Evolutionary conservation across 2,797 vertebrate species (phyloP).

Genomic region (Centropyge bicolor): DNA sequence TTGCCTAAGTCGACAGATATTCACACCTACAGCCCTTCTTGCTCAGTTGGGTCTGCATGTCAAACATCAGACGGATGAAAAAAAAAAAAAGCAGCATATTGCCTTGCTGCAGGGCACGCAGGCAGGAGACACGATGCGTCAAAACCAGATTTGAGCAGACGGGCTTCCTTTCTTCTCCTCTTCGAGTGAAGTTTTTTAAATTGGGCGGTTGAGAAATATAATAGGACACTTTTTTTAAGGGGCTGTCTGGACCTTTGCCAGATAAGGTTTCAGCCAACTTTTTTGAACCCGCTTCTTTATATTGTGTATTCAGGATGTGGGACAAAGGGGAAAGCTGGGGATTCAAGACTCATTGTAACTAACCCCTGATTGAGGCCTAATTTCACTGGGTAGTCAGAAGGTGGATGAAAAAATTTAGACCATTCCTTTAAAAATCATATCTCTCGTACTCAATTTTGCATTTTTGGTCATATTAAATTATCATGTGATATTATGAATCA

Average conservation of each 20-base stretch:
- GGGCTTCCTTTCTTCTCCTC: slow-evolving; percentile 55
- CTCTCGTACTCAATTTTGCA: neutral
- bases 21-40: slow-evolving; percentile 47
- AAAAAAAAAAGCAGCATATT: slow-evolving; percentile 17
- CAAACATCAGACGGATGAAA: slow-evolving; percentile 57
- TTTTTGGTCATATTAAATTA: neutral
- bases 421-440: slow-evolving; percentile 3
- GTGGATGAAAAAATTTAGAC: slow-evolving; percentile 3
- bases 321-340: slow-evolving; percentile 57
- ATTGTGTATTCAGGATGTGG: slow-evolving; percentile 49
- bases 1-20: slow-evolving; percentile 49
- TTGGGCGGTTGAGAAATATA: slow-evolving; percentile 54
- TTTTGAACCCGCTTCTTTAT: slow-evolving; percentile 47
- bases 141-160: slow-evolving; percentile 53
- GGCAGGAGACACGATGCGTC: slow-evolving; percentile 48
- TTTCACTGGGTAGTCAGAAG: neutral
- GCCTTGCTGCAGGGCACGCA: slow-evolving; percentile 64
- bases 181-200: slow-evolving; percentile 55
- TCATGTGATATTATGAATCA: neutral
- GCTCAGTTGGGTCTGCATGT: slow-evolving; percentile 41
- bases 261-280: slow-evolving; percentile 67
- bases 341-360: slow-evolving; percentile 40
- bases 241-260: slow-evolving; percentile 53
- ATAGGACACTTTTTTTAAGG: slow-evolving; percentile 49
- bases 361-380: slow-evolving; percentile 22